Percentiles rank a stretch among this genome's conserved stretches.
Conservation (phyloP, 2,797 vertebrate genomes). For the Anabas testudineus region DNA sequence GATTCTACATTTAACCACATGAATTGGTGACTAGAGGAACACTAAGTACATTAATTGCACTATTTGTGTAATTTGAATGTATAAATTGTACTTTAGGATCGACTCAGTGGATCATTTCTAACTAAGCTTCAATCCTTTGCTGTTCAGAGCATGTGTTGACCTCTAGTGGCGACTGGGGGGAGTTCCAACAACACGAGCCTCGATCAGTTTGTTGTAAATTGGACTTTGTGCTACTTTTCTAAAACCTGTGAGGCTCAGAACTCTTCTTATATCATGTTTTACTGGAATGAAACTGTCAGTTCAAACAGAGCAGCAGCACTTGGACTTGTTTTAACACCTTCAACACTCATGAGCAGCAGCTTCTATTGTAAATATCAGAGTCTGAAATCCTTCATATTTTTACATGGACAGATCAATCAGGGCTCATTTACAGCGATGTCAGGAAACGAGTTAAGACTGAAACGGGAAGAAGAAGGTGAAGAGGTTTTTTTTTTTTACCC, state of each 20-base stretch:
- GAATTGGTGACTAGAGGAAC: not conserved
- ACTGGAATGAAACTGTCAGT: conserved; percentile 30
- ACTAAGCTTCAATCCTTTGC: not conserved
- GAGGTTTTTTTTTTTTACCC: conserved; percentile 32
- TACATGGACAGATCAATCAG: conserved; percentile 67
- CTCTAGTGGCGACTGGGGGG: conserved; percentile 30
- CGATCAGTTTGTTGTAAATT: not conserved
- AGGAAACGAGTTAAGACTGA: conserved; percentile 46
- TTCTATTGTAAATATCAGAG: conserved; percentile 65
- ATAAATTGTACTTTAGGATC: not conserved
- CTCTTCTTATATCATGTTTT: not conserved
- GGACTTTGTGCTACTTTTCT: not conserved
- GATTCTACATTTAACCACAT: no score
- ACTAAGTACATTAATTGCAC: not conserved
- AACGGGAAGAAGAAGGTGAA: conserved; percentile 16
- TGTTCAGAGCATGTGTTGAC: not conserved
- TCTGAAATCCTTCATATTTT: conserved; percentile 68
- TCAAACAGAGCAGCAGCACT: conserved; percentile 21
- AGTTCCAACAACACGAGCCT: conserved; percentile 1
- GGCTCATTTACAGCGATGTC: conserved; percentile 67
- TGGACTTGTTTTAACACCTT: conserved; percentile 8
- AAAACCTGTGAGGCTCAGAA: not conserved
- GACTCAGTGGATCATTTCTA: not conserved
- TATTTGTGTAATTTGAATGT: not conserved
- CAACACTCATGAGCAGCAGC: conserved; percentile 15